Evolutionary conservation across 1,140 invertebrate genomes (phyloP).

Genomic region (Diabrotica undecimpunctata): DNA sequence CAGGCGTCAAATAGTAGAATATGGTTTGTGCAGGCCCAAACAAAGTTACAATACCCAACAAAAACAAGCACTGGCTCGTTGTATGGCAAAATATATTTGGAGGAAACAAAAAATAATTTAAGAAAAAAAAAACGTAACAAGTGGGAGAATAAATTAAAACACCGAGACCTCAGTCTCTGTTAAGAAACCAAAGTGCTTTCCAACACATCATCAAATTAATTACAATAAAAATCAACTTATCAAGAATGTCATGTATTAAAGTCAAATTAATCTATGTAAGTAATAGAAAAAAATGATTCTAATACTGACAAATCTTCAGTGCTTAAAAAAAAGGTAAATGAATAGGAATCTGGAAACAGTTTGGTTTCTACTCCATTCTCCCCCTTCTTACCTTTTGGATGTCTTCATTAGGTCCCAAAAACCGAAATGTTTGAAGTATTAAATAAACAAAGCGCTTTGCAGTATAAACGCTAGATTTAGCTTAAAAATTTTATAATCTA

Average conservation of each 20-base stretch:
- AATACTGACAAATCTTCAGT: not conserved
- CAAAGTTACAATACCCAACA: conserved; percentile 31
- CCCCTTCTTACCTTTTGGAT: conserved; percentile 42
- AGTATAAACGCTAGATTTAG: conserved; percentile 7
- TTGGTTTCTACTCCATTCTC: conserved; percentile 39
- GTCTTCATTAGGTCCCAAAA: conserved; percentile 11
- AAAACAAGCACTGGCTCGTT: conserved; percentile 34
- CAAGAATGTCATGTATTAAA: no score
- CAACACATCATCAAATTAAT: no score
- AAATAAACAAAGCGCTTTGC: conserved; percentile 4
- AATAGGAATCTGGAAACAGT: conserved; percentile 28
- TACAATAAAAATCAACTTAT: no score
- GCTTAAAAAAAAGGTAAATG: no score
- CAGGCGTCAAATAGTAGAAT: conserved; percentile 10
- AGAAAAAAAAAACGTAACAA: conserved; percentile 29
- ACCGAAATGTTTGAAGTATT: not conserved
- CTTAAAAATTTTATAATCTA: not conserved
- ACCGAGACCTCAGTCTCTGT: conserved; percentile 44
- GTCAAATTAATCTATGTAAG: conserved; percentile 6
- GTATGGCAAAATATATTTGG: conserved; percentile 40
- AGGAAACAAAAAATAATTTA: conserved; percentile 29
- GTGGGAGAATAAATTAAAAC: conserved; percentile 33
- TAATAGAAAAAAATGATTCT: conserved; percentile 12
- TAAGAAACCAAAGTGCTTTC: conserved; percentile 38
- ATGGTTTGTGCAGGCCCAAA: conserved; percentile 32